These are phyloP conservation scores for Embidobia sp. DNA, from an alignment of 2,888 invertebrate species.

Conservation along the genomic window DNA sequence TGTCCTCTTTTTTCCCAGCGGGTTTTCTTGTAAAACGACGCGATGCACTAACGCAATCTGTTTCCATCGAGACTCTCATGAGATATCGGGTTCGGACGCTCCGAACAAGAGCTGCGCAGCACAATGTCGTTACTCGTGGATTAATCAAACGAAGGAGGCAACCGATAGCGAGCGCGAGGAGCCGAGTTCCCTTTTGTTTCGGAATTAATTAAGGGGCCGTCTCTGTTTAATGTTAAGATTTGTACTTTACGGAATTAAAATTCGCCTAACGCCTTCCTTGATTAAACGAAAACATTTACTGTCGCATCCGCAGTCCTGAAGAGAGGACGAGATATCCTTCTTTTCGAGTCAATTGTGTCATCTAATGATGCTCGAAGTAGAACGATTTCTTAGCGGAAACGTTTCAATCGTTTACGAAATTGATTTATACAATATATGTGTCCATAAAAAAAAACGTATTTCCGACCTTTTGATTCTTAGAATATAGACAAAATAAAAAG, in stretches of 20 bases:
- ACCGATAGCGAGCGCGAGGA: not conserved
- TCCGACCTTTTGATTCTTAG: no score
- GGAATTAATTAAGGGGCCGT: conserved; percentile 34
- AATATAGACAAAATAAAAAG: no score
- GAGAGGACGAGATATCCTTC: no score
- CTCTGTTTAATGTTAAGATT: conserved; percentile 41
- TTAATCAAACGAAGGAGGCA: conserved; percentile 55
- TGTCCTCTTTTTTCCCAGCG: conserved; percentile 42
- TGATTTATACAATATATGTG: no score
- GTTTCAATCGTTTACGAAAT: no score
- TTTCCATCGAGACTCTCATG: conserved; percentile 62
- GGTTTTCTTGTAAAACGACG: conserved; percentile 45
- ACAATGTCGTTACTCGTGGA: conserved; percentile 59
- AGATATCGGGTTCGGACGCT: conserved; percentile 63
- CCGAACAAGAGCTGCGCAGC: conserved; percentile 57
- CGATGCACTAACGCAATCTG: conserved; percentile 61
- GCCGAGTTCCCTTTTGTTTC: conserved; percentile 19
- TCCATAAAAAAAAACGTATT: no score
- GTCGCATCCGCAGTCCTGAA: no score
- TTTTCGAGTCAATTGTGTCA: no score
- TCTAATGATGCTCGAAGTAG: no score
- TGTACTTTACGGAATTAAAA: conserved; percentile 37
- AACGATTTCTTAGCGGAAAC: no score
- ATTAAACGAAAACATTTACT: no score
- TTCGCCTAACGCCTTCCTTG: not conserved